These are phyloP conservation scores for Aspidiotus rigidus DNA, from an alignment of 2,888 invertebrate genomes.

Conservation along the genomic window DNA sequence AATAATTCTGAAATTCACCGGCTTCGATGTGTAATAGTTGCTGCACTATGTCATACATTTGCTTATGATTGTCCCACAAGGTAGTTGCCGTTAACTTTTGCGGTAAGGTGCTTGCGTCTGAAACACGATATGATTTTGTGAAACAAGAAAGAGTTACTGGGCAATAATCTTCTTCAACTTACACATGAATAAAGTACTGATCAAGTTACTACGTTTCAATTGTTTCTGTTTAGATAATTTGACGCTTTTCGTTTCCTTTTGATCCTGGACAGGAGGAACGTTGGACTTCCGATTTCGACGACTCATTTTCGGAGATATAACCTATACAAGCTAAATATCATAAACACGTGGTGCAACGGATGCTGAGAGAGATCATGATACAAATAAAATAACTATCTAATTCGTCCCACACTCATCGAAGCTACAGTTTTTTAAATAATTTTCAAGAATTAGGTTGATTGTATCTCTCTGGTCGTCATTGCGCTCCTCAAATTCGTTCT, in stretches of 20 bases:
- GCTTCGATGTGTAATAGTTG: slow-evolving; percentile 20
- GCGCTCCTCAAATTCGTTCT: too few relatives aligned
- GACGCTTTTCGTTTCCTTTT: background rate
- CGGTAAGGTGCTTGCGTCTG: slow-evolving; percentile 26
- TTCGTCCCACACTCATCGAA: too few relatives aligned
- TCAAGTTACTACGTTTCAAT: slow-evolving; percentile 10
- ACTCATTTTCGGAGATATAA: slow-evolving; percentile 5
- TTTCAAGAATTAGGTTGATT: too few relatives aligned
- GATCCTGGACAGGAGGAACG: background rate
- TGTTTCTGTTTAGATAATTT: slow-evolving; percentile 20
- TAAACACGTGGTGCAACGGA: too few relatives aligned
- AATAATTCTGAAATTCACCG: background rate
- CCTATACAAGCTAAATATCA: too few relatives aligned
- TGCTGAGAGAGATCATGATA: too few relatives aligned
- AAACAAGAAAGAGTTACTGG: background rate
- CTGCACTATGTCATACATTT: slow-evolving; percentile 14
- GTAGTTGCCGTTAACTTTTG: slow-evolving; percentile 13
- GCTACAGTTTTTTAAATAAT: too few relatives aligned
- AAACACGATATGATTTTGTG: background rate
- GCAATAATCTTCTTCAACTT: background rate
- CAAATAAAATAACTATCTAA: too few relatives aligned
- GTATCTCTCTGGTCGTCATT: too few relatives aligned
- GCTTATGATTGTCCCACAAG: slow-evolving; percentile 25
- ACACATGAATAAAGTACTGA: slow-evolving; percentile 22
- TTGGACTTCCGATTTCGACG: slow-evolving; percentile 13